Evolutionary conservation across 2,113 vertebrate species (phyloP).

Genomic region (Corvus cornix): DNA sequence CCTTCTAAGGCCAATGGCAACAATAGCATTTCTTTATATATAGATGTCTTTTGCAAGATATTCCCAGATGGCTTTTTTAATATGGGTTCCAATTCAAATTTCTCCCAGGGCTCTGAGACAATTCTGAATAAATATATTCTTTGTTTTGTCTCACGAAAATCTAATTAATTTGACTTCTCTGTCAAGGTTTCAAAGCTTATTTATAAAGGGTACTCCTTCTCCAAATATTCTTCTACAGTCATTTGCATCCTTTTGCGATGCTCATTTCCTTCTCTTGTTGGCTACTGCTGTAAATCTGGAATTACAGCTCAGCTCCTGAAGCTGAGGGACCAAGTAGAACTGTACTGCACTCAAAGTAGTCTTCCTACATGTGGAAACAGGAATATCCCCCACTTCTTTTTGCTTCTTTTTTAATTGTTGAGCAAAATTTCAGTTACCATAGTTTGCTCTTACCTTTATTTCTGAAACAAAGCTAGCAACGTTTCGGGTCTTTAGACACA

Average conservation of each 20-base stretch:
- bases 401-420: background rate
- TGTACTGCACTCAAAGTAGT: background rate
- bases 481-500: background rate
- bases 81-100: background rate
- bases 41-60: background rate
- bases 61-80: background rate
- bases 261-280: background rate
- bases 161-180: background rate
- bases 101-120: background rate
- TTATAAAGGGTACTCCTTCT: background rate
- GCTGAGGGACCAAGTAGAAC: background rate
- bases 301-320: background rate
- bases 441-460: background rate
- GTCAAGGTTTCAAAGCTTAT: background rate
- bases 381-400: background rate
- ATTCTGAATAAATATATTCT: background rate
- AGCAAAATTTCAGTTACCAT: background rate
- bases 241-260: background rate
- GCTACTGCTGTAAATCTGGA: background rate
- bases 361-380: background rate
- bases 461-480: background rate
- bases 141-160: background rate
- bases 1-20: background rate
- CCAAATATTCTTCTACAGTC: background rate
- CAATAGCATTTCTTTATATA: background rate